Evolutionary conservation across 2,888 invertebrate genomes (phyloP).

Genomic region (Drosophila robusta): DNA sequence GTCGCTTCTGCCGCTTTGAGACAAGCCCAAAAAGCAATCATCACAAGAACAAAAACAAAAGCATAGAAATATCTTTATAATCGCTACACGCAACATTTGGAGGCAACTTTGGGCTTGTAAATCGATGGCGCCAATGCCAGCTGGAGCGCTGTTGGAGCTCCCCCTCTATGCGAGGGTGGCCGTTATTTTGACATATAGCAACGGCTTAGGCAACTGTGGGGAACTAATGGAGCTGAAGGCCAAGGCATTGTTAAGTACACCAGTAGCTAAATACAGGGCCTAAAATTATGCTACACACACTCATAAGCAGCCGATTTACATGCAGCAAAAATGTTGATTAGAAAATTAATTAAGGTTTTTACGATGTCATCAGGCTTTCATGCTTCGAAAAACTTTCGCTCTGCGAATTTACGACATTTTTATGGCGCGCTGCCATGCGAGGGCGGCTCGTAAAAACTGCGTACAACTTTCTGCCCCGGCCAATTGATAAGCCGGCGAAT

Average conservation of each 20-base stretch:
- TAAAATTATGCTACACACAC: constrained; percentile 63
- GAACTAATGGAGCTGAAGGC: constrained; percentile 68
- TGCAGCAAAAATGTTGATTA: constrained; percentile 79
- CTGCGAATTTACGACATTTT: constrained; percentile 82
- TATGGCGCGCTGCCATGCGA: constrained; percentile 82
- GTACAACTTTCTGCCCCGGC: constrained; percentile 65
- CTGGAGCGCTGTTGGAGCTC: constrained; percentile 1
- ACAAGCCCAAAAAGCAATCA: background rate
- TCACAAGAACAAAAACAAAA: constrained; percentile 15
- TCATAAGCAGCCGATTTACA: constrained; percentile 76
- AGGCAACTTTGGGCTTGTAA: constrained; percentile 12
- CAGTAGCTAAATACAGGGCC: constrained; percentile 40
- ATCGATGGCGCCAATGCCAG: constrained; percentile 62
- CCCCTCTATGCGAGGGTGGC: constrained; percentile 36
- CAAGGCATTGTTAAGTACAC: constrained; percentile 36
- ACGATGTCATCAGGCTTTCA: constrained; percentile 60
- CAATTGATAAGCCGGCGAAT: constrained; percentile 50
- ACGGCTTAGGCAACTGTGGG: constrained; percentile 46
- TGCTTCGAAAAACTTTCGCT: constrained; percentile 69
- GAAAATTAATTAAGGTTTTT: constrained; percentile 80
- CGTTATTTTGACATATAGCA: constrained; percentile 67
- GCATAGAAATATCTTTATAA: constrained; percentile 5
- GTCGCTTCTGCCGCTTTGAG: background rate
- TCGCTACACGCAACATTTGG: constrained; percentile 6
- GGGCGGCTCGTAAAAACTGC: constrained; percentile 71